A percentile compares a stretch with the other conserved stretches of the same genome.
Evolutionary conservation across 2,888 invertebrate genomes (phyloP).

Genomic region (Deilephila porcellus): DNA sequence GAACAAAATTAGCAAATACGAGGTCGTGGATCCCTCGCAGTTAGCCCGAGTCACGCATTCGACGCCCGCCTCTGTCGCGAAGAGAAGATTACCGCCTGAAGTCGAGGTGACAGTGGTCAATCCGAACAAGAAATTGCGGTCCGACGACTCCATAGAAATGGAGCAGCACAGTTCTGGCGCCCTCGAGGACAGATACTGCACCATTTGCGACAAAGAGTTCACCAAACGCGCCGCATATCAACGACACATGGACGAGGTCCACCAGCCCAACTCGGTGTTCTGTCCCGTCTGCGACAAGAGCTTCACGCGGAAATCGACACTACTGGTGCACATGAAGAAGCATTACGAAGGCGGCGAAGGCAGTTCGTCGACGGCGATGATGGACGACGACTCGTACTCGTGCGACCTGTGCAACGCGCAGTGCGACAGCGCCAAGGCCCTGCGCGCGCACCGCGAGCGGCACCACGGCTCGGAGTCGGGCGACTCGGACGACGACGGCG

Average conservation of each 20-base stretch:
- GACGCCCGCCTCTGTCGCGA: slow-evolving; percentile 59
- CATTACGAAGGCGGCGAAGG: slow-evolving; percentile 81
- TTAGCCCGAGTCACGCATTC: slow-evolving; percentile 61
- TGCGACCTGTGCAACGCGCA: slow-evolving; percentile 86
- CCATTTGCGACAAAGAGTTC: slow-evolving; percentile 86
- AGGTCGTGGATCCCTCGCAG: slow-evolving; percentile 70
- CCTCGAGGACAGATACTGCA: slow-evolving; percentile 83
- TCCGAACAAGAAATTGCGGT: slow-evolving; percentile 78
- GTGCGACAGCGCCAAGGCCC: slow-evolving; percentile 83
- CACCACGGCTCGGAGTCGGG: slow-evolving; percentile 81
- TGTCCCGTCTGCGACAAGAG: slow-evolving; percentile 87
- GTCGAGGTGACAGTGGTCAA: slow-evolving; percentile 82
- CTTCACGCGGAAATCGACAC: slow-evolving; percentile 86
- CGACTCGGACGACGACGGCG: slow-evolving; percentile 73
- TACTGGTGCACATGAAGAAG: slow-evolving; percentile 86
- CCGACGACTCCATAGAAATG: slow-evolving; percentile 75
- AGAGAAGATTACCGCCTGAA: slow-evolving; percentile 78
- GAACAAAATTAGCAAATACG: slow-evolving; percentile 80
- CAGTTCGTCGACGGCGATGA: slow-evolving; percentile 58
- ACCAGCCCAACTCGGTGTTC: slow-evolving; percentile 81
- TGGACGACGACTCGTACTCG: slow-evolving; percentile 70
- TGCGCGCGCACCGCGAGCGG: slow-evolving; percentile 85
- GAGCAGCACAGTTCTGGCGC: slow-evolving; percentile 73
- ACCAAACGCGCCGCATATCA: slow-evolving; percentile 85
- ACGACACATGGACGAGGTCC: slow-evolving; percentile 85